Percentiles rank a stretch among this genome's conserved stretches.
phyloP scores from a whole-genome alignment of 2,113 vertebrate genomes.

The Pelecanus crispus region DNA sequence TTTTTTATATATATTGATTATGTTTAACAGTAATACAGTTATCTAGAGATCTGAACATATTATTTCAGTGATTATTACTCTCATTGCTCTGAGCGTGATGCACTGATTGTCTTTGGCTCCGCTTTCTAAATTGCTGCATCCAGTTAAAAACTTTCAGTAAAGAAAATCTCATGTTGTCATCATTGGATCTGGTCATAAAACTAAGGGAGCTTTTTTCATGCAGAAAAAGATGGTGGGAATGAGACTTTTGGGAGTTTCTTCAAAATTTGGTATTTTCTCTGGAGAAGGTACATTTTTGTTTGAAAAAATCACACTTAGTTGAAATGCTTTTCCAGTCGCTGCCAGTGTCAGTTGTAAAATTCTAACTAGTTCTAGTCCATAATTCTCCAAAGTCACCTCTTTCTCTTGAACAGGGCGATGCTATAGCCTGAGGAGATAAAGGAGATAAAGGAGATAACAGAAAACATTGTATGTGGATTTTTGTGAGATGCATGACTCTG shows the following conservation, averaged over 20 bases:
- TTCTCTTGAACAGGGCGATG: rapidly evolving
- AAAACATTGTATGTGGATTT: background rate
- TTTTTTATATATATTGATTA: background rate
- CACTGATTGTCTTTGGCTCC: background rate
- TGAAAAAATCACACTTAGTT: background rate
- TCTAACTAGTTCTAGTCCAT: background rate
- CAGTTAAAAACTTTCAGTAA: background rate
- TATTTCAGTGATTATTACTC: background rate
- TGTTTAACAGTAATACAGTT: background rate
- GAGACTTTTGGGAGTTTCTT: background rate
- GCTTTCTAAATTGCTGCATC: background rate
- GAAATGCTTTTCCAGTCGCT: background rate
- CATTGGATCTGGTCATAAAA: background rate
- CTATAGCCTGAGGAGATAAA: background rate
- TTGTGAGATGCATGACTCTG: background rate
- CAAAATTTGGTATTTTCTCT: background rate
- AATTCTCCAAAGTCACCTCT: background rate
- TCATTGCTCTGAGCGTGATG: background rate
- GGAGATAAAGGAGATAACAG: no score
- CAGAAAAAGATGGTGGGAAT: background rate
- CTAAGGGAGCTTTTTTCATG: background rate
- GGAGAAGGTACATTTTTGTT: background rate
- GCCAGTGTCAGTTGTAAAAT: background rate
- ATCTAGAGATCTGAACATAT: background rate
- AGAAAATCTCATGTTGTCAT: background rate